phyloP scores from a whole-genome alignment of 1,140 invertebrate species.

The Ericerus pela region DNA sequence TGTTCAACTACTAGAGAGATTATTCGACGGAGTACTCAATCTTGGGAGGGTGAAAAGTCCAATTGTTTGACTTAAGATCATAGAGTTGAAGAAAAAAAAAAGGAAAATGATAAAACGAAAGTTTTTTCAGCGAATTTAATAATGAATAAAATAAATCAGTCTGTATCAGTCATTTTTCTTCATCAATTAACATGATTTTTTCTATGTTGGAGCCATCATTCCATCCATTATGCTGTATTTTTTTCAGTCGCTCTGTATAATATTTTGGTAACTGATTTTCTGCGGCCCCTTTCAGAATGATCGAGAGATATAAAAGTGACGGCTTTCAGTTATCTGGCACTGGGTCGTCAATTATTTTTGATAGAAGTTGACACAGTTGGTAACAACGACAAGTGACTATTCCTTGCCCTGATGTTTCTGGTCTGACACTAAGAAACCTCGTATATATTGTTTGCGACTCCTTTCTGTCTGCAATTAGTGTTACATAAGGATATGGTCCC shows the following conservation, averaged over 20 bases:
- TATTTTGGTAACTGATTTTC: constrained; percentile 50
- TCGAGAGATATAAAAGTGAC: constrained; percentile 49
- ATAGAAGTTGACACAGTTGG: constrained; percentile 38
- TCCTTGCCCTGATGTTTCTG: constrained; percentile 37
- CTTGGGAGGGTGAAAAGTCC: too few species aligned
- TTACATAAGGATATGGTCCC: too few species aligned
- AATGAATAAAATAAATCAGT: too few species aligned
- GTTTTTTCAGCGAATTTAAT: too few species aligned
- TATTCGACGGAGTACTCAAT: too few species aligned
- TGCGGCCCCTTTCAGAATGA: constrained; percentile 44
- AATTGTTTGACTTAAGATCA: too few species aligned
- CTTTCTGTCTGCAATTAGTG: constrained; percentile 60
- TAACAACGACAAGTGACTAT: constrained; percentile 47
- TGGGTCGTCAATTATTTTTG: constrained; percentile 29
- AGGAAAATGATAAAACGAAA: too few species aligned
- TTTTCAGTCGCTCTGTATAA: constrained; percentile 45
- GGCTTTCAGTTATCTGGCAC: constrained; percentile 42
- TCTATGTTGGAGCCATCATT: too few species aligned
- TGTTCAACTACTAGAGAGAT: too few species aligned
- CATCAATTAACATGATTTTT: too few species aligned
- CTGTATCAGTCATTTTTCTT: too few species aligned
- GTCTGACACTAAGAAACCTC: constrained; percentile 42
- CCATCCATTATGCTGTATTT: constrained; percentile 46
- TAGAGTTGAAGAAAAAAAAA: too few species aligned
- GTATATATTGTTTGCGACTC: constrained; percentile 51